These are phyloP conservation scores for Chloroceryle amazona DNA, from an alignment of 2,797 vertebrate genomes.

Conservation along the genomic window DNA sequence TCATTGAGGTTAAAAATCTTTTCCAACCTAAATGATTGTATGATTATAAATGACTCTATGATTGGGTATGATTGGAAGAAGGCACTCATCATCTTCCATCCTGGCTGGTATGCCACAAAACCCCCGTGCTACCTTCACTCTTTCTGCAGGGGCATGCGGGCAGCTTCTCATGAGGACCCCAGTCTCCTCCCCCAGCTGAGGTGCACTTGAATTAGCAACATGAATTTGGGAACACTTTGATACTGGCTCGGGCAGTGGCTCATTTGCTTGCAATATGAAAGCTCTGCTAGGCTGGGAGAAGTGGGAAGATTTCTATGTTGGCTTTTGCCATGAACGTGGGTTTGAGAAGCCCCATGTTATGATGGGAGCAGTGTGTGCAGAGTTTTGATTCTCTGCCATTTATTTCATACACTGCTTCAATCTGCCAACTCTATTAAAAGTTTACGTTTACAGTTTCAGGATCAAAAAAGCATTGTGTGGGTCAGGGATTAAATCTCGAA, in stretches of 20 bases:
- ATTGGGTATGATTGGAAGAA: neutral
- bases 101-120: neutral
- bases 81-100: accelerated
- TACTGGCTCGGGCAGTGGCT: neutral
- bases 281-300: neutral
- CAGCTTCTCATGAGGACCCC: neutral
- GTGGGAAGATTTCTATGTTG: neutral
- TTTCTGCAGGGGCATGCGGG: accelerated
- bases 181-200: neutral
- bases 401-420: neutral
- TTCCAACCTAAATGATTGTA: neutral
- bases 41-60: neutral
- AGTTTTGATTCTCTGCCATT: neutral
- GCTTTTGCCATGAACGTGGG: accelerated
- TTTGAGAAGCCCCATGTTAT: neutral
- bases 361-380: accelerated
- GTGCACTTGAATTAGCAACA: neutral
- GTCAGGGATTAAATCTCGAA: neutral
- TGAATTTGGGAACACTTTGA: neutral
- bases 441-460: neutral
- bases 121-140: accelerated
- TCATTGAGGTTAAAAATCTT: neutral
- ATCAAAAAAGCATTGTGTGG: slow-evolving; percentile 20
- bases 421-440: neutral
- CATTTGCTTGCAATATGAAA: neutral